Evolutionary conservation across 2,113 vertebrate species (phyloP).

Genomic region (Galemys pyrenaicus): DNA sequence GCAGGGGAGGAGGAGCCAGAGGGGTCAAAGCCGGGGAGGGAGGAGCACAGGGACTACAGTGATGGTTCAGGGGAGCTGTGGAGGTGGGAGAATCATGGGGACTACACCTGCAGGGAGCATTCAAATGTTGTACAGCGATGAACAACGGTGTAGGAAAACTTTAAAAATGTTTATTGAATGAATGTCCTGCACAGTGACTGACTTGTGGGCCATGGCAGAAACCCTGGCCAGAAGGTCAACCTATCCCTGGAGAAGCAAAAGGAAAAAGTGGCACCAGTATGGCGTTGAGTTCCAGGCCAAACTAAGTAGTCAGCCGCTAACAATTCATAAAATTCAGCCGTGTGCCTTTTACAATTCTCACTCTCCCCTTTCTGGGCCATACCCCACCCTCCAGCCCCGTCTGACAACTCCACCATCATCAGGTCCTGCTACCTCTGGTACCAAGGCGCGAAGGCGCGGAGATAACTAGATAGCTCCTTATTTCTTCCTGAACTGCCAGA

Average conservation of each 20-base stretch:
- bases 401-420: not conserved
- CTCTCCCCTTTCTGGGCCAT: not conserved
- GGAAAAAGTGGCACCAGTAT: not conserved
- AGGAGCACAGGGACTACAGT: no score
- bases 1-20: no score
- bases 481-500: constrained; percentile 9
- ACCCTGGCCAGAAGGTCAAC: not conserved
- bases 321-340: not conserved
- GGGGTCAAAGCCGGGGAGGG: no score
- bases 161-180: not conserved
- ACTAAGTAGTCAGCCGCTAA: not conserved
- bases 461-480: not conserved
- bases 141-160: no score
- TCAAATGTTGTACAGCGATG: no score
- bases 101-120: no score
- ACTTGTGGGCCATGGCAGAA: not conserved
- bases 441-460: not conserved
- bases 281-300: not conserved
- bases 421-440: not conserved
- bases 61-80: no score
- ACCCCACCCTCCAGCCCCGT: not conserved
- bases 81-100: no score
- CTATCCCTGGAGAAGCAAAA: not conserved
- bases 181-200: not conserved
- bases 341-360: not conserved